Evolutionary conservation across 2,888 invertebrate species (phyloP), one percentile per base, ranked within the genome.

Genomic region (Nomada goodeniana): DNA sequence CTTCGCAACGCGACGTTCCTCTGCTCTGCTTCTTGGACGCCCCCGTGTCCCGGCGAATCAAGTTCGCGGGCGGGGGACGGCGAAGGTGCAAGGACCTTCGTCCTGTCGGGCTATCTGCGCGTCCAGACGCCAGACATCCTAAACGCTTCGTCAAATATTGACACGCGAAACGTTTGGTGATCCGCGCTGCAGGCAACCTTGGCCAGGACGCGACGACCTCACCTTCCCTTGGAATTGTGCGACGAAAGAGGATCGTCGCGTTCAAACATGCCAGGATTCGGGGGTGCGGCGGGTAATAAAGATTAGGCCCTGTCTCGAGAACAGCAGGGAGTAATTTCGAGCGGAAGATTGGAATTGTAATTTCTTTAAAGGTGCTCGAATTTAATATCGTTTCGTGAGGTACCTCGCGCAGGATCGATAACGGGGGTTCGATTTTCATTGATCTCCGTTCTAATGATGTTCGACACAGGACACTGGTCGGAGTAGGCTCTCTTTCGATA

Each of bases 71-170:
- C 47, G 10, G 59, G 18, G 50, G 20, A 11, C 26, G 23, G 3
- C 52, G 20, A 52, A 76, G 82, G 68, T 79, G 83, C 75, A 84
- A 83, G 83, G 73, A 76, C 75, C 80, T 76, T 69, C 79, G 83
- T 75, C 83, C 79, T 81, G 79, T 77, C 72, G 61, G 52, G 13
- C 36, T 44, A 64, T 13, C 23, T 13, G 26, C 67, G 61, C 74
- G 70, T 29, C 84, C 44, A 63, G 77, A 82, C 68, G 71, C 69
- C 86, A 84, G 85, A 88, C 88, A 42, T 78, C 73, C 88, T 88
- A 86, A 88, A 86, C 84, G 75, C 55, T 84, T 68, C 57, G 77
- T 86, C 86, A 88, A 88, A 88, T 88, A 88, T 88, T 88, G 86
- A 85, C 88, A 76, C 70, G 75, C 61, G 75, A 78, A 78, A 83